Conservation (phyloP, 2,888 invertebrate genomes). For the Nezara viridula region DNA sequence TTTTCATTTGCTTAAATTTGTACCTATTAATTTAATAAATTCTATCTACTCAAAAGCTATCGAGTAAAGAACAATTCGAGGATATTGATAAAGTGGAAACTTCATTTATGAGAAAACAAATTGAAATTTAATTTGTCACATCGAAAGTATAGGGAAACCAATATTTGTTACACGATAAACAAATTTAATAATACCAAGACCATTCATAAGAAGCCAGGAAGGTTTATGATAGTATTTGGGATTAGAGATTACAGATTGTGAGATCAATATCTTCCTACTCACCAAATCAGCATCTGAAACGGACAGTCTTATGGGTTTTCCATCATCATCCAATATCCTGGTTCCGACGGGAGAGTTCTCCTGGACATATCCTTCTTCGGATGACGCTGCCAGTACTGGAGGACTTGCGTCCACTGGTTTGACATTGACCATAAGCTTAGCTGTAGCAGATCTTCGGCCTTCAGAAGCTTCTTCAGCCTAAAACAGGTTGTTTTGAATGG, state of each 20-base stretch:
- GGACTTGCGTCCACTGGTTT: constrained; percentile 90
- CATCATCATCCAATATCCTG: constrained; percentile 78
- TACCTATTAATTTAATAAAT: not conserved
- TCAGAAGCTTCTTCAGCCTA: constrained; percentile 88
- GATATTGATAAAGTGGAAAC: too few relatives aligned
- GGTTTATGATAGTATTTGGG: not conserved
- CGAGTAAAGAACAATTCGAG: too few relatives aligned
- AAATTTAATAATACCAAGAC: not conserved
- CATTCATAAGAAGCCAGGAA: not conserved
- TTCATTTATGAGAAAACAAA: too few relatives aligned
- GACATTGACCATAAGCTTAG: constrained; percentile 84
- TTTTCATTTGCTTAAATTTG: too few relatives aligned
- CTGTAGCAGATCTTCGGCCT: constrained; percentile 84
- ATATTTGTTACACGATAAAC: not conserved
- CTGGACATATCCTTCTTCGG: constrained; percentile 83
- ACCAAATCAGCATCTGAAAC: constrained; percentile 91
- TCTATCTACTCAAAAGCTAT: not conserved
- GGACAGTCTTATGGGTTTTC: constrained; percentile 78
- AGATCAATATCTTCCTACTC: constrained; percentile 67
- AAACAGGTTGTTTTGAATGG: not conserved
- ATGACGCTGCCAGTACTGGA: constrained; percentile 80
- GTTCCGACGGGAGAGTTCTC: constrained; percentile 91
- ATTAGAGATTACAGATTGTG: not conserved
- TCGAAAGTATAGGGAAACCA: not conserved
- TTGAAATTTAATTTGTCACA: too few relatives aligned